Evolutionary conservation across 1,140 invertebrate genomes (phyloP).

Genomic region (Hycleus cichorii): DNA sequence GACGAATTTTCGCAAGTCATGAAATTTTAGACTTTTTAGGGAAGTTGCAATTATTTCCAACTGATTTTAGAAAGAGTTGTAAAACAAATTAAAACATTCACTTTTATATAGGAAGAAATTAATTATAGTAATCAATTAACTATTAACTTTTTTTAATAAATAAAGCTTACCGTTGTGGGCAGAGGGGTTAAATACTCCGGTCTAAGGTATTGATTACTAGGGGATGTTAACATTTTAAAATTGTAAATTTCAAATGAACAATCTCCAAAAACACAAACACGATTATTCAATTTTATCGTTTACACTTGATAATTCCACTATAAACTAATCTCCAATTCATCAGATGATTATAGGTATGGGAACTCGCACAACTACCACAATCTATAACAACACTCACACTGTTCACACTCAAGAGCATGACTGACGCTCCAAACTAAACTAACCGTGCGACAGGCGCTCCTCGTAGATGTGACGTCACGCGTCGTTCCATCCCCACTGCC

Average conservation of each 20-base stretch:
- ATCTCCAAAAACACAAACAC: neutral
- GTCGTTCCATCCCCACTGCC: conserved; percentile 33
- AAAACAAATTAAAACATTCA: no score
- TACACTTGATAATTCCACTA: no score
- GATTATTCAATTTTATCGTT: neutral
- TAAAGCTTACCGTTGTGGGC: conserved; percentile 72
- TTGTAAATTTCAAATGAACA: neutral
- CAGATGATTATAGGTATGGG: no score
- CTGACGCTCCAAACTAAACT: conserved; percentile 19
- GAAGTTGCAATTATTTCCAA: no score
- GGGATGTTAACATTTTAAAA: conserved; percentile 66
- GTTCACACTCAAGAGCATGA: conserved; percentile 23
- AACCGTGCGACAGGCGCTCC: conserved; percentile 27
- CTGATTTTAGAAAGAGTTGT: no score
- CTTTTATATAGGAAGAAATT: no score
- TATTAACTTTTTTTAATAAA: neutral
- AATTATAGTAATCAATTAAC: no score
- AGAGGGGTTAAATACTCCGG: conserved; percentile 86
- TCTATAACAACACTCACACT: conserved; percentile 2
- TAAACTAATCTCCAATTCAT: no score
- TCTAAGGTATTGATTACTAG: conserved; percentile 74
- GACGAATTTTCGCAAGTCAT: neutral
- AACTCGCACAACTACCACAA: neutral
- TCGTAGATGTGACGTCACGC: conserved; percentile 34
- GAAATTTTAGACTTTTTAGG: no score